Base-by-base conservation (phyloP, 2,888 invertebrate species). In the Hypena proboscidalis region DNA sequence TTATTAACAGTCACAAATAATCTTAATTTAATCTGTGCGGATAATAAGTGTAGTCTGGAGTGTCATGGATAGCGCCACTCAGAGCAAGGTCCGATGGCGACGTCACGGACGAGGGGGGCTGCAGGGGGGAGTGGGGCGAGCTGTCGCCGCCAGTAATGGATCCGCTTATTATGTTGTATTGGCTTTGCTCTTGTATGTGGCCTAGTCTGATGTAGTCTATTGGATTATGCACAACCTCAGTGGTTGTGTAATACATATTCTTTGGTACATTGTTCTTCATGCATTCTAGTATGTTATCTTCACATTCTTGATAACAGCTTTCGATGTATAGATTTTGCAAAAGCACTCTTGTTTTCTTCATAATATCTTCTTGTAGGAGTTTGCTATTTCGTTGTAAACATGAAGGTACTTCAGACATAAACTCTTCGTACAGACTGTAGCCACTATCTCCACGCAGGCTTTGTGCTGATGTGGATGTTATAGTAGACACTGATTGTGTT, bases 41-140 rank as follows among this genome's bases (percentile, higher is more conserved):
- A 49, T 79, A 87, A 55, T 76, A 87, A 22, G 64, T 62, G 58
- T 85, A 85, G 37, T 85, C 80, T 4, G 87, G 87, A n/a, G 84
- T 80, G 26, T 79, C 71, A 31, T 62, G 61, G 20, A 67, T 32
- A 7, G 58, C 48, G 17, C 61, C 51, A 15, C 37, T 49, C n/a
- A 43, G 25, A 2, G 47, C 45, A n/a, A 59, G 33, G 13, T 49
- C 44, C 3, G 55, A 29, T 3, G 41, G 32, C 10, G 38, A 23
- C 8, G 48, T 36, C 27, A 27, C 8, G 6, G 37, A 40, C 2
- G 55, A 39, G n/a, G 41, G 49, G 31, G 30, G 44, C 15, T n/a
- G 22, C 20, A n/a, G 26, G 7, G 26, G 26, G 0, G 45, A 35
- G 9, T 1, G 25, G 1, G 39, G 35, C 8, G 30, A 19, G 10